Evolutionary conservation across 2,113 vertebrate genomes (phyloP).

Genomic region (Sarotherodon lohbergeri): DNA sequence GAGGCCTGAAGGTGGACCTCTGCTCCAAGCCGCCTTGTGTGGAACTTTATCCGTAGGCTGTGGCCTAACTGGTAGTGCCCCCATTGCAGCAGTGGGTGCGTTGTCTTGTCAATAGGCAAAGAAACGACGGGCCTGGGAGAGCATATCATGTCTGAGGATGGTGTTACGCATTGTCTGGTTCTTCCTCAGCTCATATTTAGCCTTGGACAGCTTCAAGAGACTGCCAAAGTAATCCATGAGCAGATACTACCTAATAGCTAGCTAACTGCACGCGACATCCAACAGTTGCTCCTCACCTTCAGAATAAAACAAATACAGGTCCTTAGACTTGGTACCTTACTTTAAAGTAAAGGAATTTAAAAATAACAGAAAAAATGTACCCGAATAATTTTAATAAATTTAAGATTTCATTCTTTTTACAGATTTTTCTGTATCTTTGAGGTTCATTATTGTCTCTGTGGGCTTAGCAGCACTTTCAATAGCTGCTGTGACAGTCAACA

Average conservation of each 20-base stretch:
- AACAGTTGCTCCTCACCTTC: neutral
- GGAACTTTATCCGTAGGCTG: neutral
- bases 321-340: neutral
- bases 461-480: neutral
- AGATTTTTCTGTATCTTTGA: neutral
- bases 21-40: neutral
- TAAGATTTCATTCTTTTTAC: rapidly evolving
- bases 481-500: neutral
- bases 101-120: neutral
- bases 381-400: neutral
- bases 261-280: neutral
- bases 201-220: neutral
- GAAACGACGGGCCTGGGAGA: rapidly evolving
- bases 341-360: neutral
- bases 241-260: neutral
- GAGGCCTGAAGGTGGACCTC: rapidly evolving
- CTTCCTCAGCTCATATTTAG: neutral
- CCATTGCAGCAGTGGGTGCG: rapidly evolving
- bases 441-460: neutral
- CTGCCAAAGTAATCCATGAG: neutral
- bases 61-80: rapidly evolving
- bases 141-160: neutral
- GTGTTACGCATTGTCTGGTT: neutral
- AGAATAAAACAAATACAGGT: neutral
- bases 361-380: rapidly evolving